Percentiles rank a stretch among this genome's conserved stretches.
Conservation (phyloP, 1,140 invertebrate genomes). For the Drosophila tsacasi region DNA sequence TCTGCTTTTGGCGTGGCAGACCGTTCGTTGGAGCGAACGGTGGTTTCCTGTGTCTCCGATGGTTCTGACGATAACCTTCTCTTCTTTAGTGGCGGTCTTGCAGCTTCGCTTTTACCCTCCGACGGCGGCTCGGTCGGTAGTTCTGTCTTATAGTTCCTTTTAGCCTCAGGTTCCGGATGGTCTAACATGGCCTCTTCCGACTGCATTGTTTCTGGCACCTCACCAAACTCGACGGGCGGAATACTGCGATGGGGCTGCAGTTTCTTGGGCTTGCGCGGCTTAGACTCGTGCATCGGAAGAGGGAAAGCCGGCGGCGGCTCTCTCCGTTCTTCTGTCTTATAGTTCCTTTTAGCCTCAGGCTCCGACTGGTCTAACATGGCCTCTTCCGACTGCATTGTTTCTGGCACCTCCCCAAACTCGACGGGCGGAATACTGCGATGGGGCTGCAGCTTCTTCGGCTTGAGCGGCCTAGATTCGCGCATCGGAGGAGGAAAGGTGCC, state of each 20-base stretch:
- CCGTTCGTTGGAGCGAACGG: neutral
- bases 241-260: neutral
- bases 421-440: neutral
- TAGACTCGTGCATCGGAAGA: slow-evolving; percentile 1
- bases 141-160: neutral
- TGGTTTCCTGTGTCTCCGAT: neutral
- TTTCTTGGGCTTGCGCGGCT: neutral
- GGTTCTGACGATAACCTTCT: no score
- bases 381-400: neutral
- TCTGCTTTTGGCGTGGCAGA: neutral
- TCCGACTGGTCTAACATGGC: neutral
- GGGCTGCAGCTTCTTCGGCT: neutral
- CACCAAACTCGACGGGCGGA: neutral
- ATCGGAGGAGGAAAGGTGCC: slow-evolving; percentile 3
- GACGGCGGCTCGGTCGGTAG: neutral
- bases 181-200: neutral
- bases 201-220: neutral
- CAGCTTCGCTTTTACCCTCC: neutral
- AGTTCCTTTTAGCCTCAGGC: neutral
- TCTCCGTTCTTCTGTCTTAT: neutral
- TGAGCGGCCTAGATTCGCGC: slow-evolving; percentile 1
- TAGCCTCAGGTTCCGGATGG: neutral
- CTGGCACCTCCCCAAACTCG: neutral
- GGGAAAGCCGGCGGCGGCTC: neutral
- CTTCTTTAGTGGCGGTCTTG: neutral